A percentile compares a stretch with the other conserved stretches of the same genome.
phyloP scores from a whole-genome alignment of 2,797 vertebrate genomes.

The Mus caroli region DNA sequence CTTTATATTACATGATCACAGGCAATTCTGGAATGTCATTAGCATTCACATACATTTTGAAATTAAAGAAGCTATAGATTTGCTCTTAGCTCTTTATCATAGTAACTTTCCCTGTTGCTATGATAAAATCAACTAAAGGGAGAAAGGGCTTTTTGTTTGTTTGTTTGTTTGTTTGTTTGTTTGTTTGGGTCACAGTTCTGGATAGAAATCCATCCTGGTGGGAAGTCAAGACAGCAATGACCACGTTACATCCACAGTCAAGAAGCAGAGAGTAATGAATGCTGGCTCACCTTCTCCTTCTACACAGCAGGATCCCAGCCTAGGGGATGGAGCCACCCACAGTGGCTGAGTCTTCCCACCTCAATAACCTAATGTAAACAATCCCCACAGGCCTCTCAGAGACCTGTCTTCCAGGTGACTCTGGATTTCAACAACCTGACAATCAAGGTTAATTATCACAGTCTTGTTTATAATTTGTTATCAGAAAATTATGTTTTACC shows the following conservation, averaged over 20 bases:
- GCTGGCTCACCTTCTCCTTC: not conserved
- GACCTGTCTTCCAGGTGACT: not conserved
- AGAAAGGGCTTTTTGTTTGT: not conserved
- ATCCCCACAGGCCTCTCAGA: not conserved
- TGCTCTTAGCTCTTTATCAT: not conserved
- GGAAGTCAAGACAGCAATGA: not conserved
- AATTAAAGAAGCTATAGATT: slow-evolving; percentile 1
- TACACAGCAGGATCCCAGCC: too few species aligned
- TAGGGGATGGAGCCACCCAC: not conserved
- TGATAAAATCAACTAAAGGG: not conserved
- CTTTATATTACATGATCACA: not conserved
- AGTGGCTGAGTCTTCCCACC: not conserved
- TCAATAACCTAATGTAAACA: not conserved
- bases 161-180: too few species aligned
- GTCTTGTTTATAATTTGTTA: not conserved
- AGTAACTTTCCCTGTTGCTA: not conserved
- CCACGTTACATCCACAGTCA: too few species aligned
- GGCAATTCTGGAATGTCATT: not conserved
- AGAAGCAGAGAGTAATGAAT: not conserved
- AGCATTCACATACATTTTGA: not conserved
- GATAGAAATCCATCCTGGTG: not conserved
- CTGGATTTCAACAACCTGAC: not conserved
- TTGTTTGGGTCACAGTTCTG: not conserved
- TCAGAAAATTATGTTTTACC: not conserved
- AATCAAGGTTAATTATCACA: not conserved